These are phyloP conservation scores for Varanus salvator DNA, from an alignment of 2,113 vertebrate species.

Conservation along the genomic window DNA sequence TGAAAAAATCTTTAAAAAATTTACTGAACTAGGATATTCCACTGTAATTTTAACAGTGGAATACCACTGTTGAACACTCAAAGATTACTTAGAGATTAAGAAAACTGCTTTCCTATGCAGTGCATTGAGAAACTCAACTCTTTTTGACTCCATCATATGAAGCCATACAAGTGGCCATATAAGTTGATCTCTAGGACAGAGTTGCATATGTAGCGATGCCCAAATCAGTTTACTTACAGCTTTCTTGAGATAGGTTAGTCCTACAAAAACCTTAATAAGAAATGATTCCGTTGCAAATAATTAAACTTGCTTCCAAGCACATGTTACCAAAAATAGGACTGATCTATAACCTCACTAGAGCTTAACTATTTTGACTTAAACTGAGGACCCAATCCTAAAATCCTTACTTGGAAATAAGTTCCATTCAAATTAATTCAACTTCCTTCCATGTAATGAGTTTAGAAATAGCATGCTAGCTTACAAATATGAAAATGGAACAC, in stretches of 20 bases:
- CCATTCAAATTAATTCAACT: background rate
- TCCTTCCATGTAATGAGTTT: background rate
- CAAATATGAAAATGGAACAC: background rate
- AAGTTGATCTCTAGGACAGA: background rate
- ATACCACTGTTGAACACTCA: background rate
- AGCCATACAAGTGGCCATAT: background rate
- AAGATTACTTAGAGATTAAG: background rate
- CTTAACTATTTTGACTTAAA: background rate
- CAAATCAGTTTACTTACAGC: background rate
- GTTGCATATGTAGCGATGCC: background rate
- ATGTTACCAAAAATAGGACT: background rate
- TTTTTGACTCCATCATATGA: background rate
- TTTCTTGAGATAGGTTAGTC: background rate
- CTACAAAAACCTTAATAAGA: background rate
- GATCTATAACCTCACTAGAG: background rate
- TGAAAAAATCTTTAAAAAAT: background rate
- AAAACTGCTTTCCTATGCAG: background rate
- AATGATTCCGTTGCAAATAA: background rate
- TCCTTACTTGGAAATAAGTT: constrained; percentile 3
- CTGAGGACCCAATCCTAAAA: background rate
- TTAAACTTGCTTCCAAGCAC: background rate
- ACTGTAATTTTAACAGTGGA: background rate
- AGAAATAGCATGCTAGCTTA: background rate
- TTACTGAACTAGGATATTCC: background rate
- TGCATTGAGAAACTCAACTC: background rate